Conservation (phyloP, 1,140 invertebrate genomes). For the Diabrotica virgifera region DNA sequence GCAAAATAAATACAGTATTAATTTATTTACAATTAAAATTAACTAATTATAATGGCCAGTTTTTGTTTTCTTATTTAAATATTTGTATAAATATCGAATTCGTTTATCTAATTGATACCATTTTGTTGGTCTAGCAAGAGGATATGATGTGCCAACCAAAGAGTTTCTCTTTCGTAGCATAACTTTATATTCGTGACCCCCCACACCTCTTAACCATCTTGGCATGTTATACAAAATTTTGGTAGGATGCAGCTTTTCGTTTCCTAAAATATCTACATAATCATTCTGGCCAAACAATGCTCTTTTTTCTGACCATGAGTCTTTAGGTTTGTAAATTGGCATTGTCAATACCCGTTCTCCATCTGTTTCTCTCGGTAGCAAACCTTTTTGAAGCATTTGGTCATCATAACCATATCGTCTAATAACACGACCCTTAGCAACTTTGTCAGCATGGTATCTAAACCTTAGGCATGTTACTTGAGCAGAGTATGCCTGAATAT, state of each 20-base stretch:
- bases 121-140: conserved; percentile 66
- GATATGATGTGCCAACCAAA: conserved; percentile 56
- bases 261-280: conserved; percentile 92
- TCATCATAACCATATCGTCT: conserved; percentile 71
- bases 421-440: conserved; percentile 57
- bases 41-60: conserved; percentile 44
- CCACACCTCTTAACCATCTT: conserved; percentile 79
- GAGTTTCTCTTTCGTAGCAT: conserved; percentile 74
- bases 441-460: conserved; percentile 67
- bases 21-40: too few relatives aligned
- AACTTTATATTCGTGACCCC: conserved; percentile 83
- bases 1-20: too few relatives aligned
- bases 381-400: conserved; percentile 60
- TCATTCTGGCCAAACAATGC: conserved; percentile 94
- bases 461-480: conserved; percentile 52
- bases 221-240: conserved; percentile 82
- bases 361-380: conserved; percentile 61
- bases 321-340: conserved; percentile 67
- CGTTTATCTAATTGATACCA: conserved; percentile 72
- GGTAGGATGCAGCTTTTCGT: conserved; percentile 75
- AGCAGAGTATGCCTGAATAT: conserved; percentile 43
- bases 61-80: conserved; percentile 76
- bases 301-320: conserved; percentile 71
- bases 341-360: conserved; percentile 55
- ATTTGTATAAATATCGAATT: conserved; percentile 70